Evolutionary conservation across 2,113 vertebrate genomes (phyloP).

Genomic region (Oxyura jamaicensis): DNA sequence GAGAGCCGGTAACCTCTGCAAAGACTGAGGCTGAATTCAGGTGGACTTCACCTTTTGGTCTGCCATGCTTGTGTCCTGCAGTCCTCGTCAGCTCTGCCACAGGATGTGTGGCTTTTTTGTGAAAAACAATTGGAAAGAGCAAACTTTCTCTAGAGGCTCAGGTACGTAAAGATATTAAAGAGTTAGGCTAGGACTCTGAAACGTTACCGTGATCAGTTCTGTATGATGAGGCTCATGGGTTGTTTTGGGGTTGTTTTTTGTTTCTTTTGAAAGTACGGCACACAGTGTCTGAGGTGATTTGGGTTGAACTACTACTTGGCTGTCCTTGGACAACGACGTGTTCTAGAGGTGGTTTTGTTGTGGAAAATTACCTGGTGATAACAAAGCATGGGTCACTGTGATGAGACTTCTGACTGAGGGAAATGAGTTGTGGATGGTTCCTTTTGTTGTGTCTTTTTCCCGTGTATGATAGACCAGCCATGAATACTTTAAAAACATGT

Average conservation of each 20-base stretch:
- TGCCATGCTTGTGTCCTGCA: not conserved
- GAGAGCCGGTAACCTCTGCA: not conserved
- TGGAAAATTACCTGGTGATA: not conserved
- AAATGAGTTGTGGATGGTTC: not conserved
- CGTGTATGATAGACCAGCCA: not conserved
- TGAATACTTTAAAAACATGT: not conserved
- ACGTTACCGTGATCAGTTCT: not conserved
- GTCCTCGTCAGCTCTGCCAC: fast-evolving
- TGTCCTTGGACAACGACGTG: fast-evolving
- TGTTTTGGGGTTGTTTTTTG: not conserved
- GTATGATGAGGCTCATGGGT: not conserved
- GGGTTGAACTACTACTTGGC: not conserved
- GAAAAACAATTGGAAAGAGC: not conserved
- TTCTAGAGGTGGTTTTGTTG: not conserved
- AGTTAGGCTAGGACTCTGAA: not conserved
- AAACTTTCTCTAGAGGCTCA: fast-evolving
- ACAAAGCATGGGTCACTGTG: not conserved
- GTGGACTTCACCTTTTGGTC: not conserved
- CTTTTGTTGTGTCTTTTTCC: not conserved
- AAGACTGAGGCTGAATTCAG: not conserved
- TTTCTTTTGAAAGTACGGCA: not conserved
- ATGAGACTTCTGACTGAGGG: not conserved
- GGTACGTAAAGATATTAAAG: not conserved
- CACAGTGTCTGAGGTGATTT: not conserved
- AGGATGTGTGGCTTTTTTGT: not conserved